Conservation (phyloP, 2,888 invertebrate species). For the Tipula unca region DNA sequence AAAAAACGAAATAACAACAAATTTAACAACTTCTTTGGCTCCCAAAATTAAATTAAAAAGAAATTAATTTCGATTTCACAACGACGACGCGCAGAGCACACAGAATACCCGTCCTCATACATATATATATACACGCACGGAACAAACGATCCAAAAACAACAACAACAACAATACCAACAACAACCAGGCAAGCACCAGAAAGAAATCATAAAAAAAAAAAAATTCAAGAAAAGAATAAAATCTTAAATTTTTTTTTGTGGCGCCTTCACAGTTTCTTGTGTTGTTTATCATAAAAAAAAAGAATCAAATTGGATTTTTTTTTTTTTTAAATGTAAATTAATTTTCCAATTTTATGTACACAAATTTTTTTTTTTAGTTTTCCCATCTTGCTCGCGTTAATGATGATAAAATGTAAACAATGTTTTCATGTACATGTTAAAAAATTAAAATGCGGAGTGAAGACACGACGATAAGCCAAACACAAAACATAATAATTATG, state of each 20-base stretch:
- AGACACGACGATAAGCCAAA: not conserved
- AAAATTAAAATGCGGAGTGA: no score
- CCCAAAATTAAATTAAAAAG: not conserved
- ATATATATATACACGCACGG: no score
- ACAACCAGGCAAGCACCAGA: not conserved
- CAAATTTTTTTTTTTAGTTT: not conserved
- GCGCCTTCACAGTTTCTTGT: slow-evolving; percentile 14
- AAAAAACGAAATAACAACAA: not conserved
- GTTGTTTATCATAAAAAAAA: slow-evolving; percentile 14
- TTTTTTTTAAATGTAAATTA: not conserved
- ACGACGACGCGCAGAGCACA: not conserved
- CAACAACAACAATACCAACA: not conserved
- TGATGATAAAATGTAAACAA: not conserved
- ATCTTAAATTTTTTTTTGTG: not conserved
- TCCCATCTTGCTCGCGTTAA: not conserved
- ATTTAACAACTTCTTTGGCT: not conserved
- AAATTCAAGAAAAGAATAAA: not conserved
- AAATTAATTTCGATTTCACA: slow-evolving; percentile 14
- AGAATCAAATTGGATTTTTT: not conserved
- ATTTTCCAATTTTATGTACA: slow-evolving; percentile 2
- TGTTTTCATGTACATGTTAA: not conserved
- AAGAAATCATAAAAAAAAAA: not conserved
- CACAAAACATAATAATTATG: no score
- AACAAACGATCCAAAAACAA: not conserved
- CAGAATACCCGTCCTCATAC: not conserved